Evolutionary conservation across 23 tunicate species (phyloP).

Genomic region (Phallusia fumigata): DNA sequence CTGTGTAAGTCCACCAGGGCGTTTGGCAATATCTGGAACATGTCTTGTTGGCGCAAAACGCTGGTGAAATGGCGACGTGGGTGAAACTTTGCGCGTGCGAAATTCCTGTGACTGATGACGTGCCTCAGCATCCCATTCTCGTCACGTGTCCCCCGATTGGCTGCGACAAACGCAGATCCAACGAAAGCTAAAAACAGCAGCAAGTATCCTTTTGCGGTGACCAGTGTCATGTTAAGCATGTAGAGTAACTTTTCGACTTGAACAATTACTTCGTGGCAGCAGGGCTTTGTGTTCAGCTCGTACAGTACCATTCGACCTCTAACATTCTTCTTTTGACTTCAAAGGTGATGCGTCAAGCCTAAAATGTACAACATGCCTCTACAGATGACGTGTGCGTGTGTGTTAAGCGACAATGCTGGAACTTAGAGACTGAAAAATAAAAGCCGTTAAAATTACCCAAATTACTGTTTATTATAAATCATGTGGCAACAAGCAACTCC

Average conservation of each 20-base stretch:
- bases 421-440: neutral
- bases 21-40: neutral
- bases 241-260: constrained; percentile 6
- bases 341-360: neutral
- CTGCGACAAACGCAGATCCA: neutral
- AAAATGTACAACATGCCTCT: constrained; percentile 1
- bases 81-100: neutral
- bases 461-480: too few species aligned
- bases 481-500: too few species aligned
- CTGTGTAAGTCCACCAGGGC: constrained; percentile 3
- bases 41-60: neutral
- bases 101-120: neutral
- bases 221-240: neutral
- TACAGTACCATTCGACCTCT: constrained; percentile 3
- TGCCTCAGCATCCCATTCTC: neutral
- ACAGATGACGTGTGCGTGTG: neutral
- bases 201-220: neutral
- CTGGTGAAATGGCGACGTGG: neutral
- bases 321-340: neutral
- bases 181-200: neutral
- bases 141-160: neutral
- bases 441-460: neutral
- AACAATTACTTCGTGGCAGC: constrained; percentile 5
- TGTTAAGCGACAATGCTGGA: neutral
- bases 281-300: neutral